phyloP scores from a whole-genome alignment of 2,888 invertebrate genomes.

The Lissonota sp. region DNA sequence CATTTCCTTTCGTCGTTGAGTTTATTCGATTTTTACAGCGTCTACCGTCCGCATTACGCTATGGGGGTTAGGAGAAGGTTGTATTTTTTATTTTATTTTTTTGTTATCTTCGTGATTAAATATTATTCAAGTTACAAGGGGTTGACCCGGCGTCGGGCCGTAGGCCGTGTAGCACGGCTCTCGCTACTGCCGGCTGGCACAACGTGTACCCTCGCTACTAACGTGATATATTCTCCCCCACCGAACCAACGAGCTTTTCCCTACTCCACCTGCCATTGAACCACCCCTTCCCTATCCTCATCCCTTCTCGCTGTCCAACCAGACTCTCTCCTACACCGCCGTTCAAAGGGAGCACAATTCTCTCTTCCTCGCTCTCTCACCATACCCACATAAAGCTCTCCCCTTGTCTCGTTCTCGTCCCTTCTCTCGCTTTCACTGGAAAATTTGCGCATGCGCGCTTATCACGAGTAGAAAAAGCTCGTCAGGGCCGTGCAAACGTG shows the following conservation, averaged over 20 bases:
- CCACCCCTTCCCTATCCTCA: conserved; percentile 45
- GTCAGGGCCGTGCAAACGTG: conserved; percentile 58
- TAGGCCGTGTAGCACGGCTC: conserved; percentile 81
- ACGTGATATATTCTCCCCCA: conserved; percentile 65
- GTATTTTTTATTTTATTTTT: conserved; percentile 2
- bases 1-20: neutral
- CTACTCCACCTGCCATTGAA: conserved; percentile 54
- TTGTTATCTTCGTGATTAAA: conserved; percentile 3
- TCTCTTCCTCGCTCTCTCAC: conserved; percentile 12
- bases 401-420: conserved; percentile 32
- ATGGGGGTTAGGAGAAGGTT: conserved; percentile 3
- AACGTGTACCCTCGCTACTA: conserved; percentile 82
- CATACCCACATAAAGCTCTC: conserved; percentile 3
- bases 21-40: conserved; percentile 8
- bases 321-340: conserved; percentile 49
- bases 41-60: conserved; percentile 27
- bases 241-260: conserved; percentile 38
- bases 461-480: conserved; percentile 53
- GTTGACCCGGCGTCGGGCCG: conserved; percentile 66
- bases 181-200: conserved; percentile 82
- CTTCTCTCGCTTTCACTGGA: conserved; percentile 49
- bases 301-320: conserved; percentile 46
- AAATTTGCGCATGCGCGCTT: conserved; percentile 56
- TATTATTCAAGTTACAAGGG: conserved; percentile 41
- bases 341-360: conserved; percentile 18